Evolutionary conservation across 2,888 invertebrate genomes (phyloP), one percentile per base, ranked within the genome.

Genomic region (Drosophila paramelanica): DNA sequence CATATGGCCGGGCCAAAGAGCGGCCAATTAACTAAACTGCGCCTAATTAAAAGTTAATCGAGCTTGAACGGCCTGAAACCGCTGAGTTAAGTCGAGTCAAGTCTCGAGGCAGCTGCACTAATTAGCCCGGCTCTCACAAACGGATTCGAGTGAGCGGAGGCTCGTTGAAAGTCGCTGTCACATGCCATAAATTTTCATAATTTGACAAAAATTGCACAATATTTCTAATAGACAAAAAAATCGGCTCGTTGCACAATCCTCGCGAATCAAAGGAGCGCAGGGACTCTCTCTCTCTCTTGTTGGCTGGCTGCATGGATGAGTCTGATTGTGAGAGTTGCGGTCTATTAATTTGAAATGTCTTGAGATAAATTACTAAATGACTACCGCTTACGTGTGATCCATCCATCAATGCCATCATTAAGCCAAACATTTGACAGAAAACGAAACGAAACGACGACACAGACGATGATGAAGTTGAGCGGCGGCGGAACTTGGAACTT

Each of bases 391-490:
- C 86, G 86, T 89, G 88, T 86, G 86, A 86, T 86, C 89, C 86
- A 86, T 86, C 86, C 89, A 86, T 86, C 86, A 86, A 88, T 86
- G 86, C 89, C 86, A 86, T 86, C 86, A 86, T 89, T 89, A 86
- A 85, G 85, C 88, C 70, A 75, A 87, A 81, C 89, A 88, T 85
- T 89, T 86, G 86, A 89, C 86, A 89, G 89, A 75, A 81, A 82
- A 85, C 65, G 60, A 78, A 60, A 64, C 59, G 50, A 72, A 59
- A 50, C 67, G 55, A 52, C 55, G 41, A 58, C 57, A 46, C 49
- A 52, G 52, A 51, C 73, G 60, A 58, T 59, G 61, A 51, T 62
- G 66, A 52, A 42, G 72, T 42, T 43, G 59, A 25, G 31, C 31
- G 61, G 39, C 53, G 61, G 42, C 51, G 53, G 31, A 2, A 31